Base-by-base conservation (phyloP, 2,888 invertebrate species). In the Dendrolimus houi region DNA sequence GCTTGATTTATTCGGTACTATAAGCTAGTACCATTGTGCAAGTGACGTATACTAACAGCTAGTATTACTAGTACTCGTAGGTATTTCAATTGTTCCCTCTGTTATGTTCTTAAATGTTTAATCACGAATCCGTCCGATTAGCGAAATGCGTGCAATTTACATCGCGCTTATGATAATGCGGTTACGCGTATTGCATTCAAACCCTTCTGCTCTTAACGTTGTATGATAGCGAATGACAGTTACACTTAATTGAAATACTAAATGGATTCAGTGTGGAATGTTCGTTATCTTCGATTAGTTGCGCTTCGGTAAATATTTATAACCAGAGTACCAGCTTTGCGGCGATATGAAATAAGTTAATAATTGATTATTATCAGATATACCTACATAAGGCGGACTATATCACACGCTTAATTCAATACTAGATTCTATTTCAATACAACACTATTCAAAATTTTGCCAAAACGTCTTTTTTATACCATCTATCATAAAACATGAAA, bases 121-220 rank as follows among this genome's bases (percentile, higher is more conserved):
- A 58, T 83, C 81, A 81, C 65, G 80, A 77, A 65, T 62, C 61
- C 59, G 60, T 60, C 70, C 73, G 79, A 81, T 83, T 82, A 83
- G 77, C 76, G 77, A 81, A 81, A 80, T 79, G 79, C 70, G 68
- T 65, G 77, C 79, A 83, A 82, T 83, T 83, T 81, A 75, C 79
- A 78, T 82, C 76, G 71, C 74, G 75, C 81, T 75, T 83, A 83
- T 79, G 81, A 79, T 82, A 82, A 78, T 79, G 74, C 65, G 75
- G 76, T 77, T 77, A 79, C 74, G 81, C 79, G 80, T 81, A 81
- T 77, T 83, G 81, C 81, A 76, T 77, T 77, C 70, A 72, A 72
- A 12, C 47, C 47, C 47, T 75, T 73, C 74, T 69, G 68, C 71
- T 70, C 68, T 65, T 75, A 74, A 78, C 77, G 72, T 69, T 58